Evolutionary conservation across 2,888 invertebrate species (phyloP).

Genomic region (Elaeidobius kamerunicus): DNA sequence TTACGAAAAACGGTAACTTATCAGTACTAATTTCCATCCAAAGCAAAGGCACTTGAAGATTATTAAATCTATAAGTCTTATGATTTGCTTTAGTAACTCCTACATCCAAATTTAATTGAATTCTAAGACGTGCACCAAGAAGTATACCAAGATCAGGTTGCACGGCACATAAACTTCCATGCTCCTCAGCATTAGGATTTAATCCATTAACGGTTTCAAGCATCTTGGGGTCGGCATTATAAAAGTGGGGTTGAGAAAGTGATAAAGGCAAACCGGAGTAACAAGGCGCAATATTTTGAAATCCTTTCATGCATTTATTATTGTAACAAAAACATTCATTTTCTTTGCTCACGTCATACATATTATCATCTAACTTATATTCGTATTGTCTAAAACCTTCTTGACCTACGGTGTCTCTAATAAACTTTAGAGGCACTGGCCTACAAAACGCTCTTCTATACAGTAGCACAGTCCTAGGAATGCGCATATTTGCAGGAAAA

Average conservation of each 20-base stretch:
- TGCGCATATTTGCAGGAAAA: constrained; percentile 61
- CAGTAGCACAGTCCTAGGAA: constrained; percentile 56
- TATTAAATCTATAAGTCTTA: no score
- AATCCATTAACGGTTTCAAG: no score
- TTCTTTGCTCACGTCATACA: constrained; percentile 61
- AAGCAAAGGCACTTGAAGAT: constrained; percentile 64
- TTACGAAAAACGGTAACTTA: constrained; percentile 38
- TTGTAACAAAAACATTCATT: no score
- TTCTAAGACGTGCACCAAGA: constrained; percentile 57
- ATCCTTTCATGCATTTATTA: constrained; percentile 63
- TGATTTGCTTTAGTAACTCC: constrained; percentile 61
- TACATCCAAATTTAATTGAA: constrained; percentile 78
- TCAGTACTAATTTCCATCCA: constrained; percentile 63
- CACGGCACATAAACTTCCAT: constrained; percentile 59
- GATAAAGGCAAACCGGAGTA: constrained; percentile 67
- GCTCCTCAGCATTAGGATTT: constrained; percentile 56
- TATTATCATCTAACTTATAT: constrained; percentile 60
- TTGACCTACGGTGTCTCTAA: constrained; percentile 42
- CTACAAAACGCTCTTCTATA: constrained; percentile 78
- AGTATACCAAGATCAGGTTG: constrained; percentile 73
- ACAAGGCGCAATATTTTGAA: constrained; percentile 53
- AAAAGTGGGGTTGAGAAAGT: no score
- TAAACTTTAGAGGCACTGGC: constrained; percentile 57
- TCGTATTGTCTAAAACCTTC: constrained; percentile 58
- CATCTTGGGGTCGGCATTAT: constrained; percentile 62